Conservation (phyloP, 2,888 invertebrate species). For the Dolichopus griseipennis region DNA sequence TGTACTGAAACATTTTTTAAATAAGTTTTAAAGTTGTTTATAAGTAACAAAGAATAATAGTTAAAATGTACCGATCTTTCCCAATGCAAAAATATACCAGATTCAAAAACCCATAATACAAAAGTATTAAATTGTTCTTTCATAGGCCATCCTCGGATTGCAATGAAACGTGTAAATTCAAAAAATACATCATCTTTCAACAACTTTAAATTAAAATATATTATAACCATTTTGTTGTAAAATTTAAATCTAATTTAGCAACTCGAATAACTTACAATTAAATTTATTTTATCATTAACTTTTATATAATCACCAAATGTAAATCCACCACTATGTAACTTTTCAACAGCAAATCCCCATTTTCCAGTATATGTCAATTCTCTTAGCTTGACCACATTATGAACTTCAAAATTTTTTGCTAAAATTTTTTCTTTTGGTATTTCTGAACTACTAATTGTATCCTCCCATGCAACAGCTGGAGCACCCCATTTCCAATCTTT, state of each 20-base stretch:
- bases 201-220: background rate
- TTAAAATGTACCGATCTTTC: background rate
- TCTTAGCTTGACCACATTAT: slow-evolving; percentile 30
- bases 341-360: slow-evolving; percentile 37
- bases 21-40: background rate
- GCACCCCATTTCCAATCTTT: slow-evolving; percentile 37
- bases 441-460: slow-evolving; percentile 31
- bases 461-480: slow-evolving; percentile 36
- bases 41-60: background rate
- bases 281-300: slow-evolving; percentile 29
- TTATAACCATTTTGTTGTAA: background rate
- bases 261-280: slow-evolving; percentile 28
- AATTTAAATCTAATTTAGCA: background rate
- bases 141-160: background rate
- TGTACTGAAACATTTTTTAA: background rate
- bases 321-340: slow-evolving; percentile 32
- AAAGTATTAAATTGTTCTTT: background rate
- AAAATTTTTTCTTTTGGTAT: slow-evolving; percentile 33
- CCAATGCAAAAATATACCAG: background rate
- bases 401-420: slow-evolving; percentile 31
- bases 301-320: slow-evolving; percentile 34
- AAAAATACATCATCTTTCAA: background rate
- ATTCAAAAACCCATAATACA: background rate
- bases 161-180: background rate
- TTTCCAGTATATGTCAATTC: slow-evolving; percentile 32